Percentiles rank a stretch among this genome's conserved stretches.
Conservation (phyloP, 2,113 vertebrate genomes). For the Python bivittatus region DNA sequence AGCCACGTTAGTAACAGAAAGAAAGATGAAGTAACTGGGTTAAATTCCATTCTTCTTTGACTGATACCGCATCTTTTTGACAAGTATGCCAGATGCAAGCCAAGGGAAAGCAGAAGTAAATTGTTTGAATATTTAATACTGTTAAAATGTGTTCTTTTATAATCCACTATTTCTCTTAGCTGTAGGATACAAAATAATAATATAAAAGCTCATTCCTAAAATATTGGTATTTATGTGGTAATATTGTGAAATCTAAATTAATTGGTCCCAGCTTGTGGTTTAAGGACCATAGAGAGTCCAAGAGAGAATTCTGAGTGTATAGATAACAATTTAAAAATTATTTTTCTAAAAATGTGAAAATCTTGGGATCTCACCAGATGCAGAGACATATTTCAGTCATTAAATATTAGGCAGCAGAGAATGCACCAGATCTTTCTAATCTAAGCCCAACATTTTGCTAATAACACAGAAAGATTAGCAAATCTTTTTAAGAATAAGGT, state of each 20-base stretch:
- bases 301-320: neutral
- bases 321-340: neutral
- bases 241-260: neutral
- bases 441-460: neutral
- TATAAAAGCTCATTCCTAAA: neutral
- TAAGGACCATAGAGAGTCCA: neutral
- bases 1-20: neutral
- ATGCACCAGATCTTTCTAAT: neutral
- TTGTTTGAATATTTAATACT: neutral
- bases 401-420: neutral
- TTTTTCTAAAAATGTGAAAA: neutral
- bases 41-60: conserved; percentile 8
- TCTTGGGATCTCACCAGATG: neutral
- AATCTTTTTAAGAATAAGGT: neutral
- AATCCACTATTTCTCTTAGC: neutral
- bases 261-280: neutral
- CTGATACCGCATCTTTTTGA: neutral
- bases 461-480: neutral
- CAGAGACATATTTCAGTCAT: neutral
- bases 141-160: neutral
- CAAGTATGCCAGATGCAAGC: neutral
- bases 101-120: neutral
- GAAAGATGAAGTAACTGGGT: neutral
- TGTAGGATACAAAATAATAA: neutral
- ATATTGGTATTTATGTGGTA: neutral